Evolutionary conservation across 2,888 invertebrate genomes (phyloP).

Genomic region (Tuta absoluta): DNA sequence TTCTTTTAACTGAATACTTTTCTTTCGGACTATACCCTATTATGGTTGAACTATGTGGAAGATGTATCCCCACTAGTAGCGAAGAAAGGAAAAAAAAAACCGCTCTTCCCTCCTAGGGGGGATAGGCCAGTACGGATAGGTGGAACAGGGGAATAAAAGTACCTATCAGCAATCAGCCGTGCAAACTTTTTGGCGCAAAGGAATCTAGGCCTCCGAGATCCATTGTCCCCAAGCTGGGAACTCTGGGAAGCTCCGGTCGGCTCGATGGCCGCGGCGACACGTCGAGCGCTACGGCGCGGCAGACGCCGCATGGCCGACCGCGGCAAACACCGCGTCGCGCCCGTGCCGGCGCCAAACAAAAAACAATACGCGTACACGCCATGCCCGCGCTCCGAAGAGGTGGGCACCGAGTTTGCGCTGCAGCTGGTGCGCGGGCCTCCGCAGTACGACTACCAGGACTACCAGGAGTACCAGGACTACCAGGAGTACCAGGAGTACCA

Average conservation of each 20-base stretch:
- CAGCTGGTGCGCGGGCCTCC: conserved; percentile 51
- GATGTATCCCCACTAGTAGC: too few species aligned
- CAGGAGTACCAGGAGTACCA: conserved; percentile 40
- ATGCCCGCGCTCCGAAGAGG: conserved; percentile 78
- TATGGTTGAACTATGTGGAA: too few species aligned
- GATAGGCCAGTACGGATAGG: too few species aligned
- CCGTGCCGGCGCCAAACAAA: conserved; percentile 70
- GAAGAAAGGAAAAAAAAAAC: too few species aligned
- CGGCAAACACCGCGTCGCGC: conserved; percentile 77
- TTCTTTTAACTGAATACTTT: too few species aligned
- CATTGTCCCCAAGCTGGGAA: neutral
- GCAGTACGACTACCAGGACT: conserved; percentile 11
- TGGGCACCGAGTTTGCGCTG: conserved; percentile 73
- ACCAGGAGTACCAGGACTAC: too few species aligned
- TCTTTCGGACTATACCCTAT: too few species aligned
- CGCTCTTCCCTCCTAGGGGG: too few species aligned
- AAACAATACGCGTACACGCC: conserved; percentile 77
- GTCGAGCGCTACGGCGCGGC: conserved; percentile 46
- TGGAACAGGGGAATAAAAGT: too few species aligned
- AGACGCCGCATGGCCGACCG: conserved; percentile 80
- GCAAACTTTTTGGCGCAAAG: too few species aligned
- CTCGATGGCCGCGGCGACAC: neutral
- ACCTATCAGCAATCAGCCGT: too few species aligned
- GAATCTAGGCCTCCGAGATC: too few species aligned
- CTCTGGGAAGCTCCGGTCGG: neutral